Evolutionary conservation across 1,140 invertebrate genomes (phyloP), one percentile per base, ranked within the genome.

Genomic region (Dendrolimus kikuchii): DNA sequence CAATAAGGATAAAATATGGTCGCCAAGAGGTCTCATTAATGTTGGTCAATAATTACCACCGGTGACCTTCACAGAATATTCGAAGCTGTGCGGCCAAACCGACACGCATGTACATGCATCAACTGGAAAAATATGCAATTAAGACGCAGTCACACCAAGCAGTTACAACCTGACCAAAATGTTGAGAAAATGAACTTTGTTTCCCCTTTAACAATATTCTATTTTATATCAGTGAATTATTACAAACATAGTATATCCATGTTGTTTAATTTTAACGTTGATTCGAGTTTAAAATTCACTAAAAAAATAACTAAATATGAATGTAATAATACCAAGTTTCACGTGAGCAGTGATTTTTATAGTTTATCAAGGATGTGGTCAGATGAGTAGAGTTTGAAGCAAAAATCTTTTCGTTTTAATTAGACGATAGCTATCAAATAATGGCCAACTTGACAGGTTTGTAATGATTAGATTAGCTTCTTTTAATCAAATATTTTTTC

Each of bases 1-100:
- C 23, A 23, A 23, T 23, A 23, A 23, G 23, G 23, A 23, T 23
- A 23, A 23, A 23, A 23, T 23, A 23, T 3, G 23, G 23, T 23
- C 23, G 23, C 23, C 23, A 23, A 23, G 23, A 54, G 48, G 43
- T 51, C 46, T 57, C 51, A 51, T 54, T 56, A 49, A 49, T 49
- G 42, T 46, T 39, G 36, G 42, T 50, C 40, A 48, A 51, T 6
- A 23, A 38, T 41, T 40, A 5, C 46, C 37, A n/a, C 5, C 5
- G 36, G 7, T 69, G 72, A 77, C 77, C 75, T 78, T 81, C 66
- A 51, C 57, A 56, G 62, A 70, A 76, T 68, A 61, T 55, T 62
- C 41, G 39, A 45, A 46, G 51, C 57, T 42, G 55, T 23, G 48
- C 41, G 42, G 39, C 44, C 46, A 44, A 47, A 44, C 8, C 50